Conservation (phyloP, 2,797 vertebrate species). For the Syncerus caffer region DNA sequence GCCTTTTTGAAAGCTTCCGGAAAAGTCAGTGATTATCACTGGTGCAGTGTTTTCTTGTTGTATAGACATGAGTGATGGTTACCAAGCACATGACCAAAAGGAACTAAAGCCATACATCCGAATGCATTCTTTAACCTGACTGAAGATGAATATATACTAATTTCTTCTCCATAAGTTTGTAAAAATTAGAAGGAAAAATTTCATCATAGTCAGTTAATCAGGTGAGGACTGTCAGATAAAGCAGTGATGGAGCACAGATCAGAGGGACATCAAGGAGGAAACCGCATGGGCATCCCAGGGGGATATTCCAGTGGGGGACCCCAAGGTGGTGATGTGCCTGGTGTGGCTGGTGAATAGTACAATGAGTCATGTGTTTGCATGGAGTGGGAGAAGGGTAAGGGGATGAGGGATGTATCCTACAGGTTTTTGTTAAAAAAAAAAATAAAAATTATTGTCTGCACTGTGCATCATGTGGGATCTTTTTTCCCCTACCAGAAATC, state of each 20-base stretch:
- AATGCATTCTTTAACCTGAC: neutral
- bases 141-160: neutral
- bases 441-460: neutral
- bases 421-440: neutral
- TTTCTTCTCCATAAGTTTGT: neutral
- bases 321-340: neutral
- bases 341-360: neutral
- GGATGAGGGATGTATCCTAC: neutral
- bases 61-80: neutral
- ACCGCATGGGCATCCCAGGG: neutral
- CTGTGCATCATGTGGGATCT: neutral
- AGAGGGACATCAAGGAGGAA: neutral
- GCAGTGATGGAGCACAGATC: neutral
- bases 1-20: neutral
- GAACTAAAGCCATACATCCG: neutral
- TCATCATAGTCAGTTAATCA: neutral
- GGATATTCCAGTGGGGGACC: neutral
- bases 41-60: neutral
- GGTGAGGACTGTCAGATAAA: neutral
- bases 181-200: neutral
- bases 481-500: neutral
- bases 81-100: neutral
- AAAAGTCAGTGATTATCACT: neutral
- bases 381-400: neutral
- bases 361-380: neutral